Evolutionary conservation across 1,140 invertebrate genomes (phyloP), one percentile per base, ranked within the genome.

Genomic region (Drosophila ficusphila): DNA sequence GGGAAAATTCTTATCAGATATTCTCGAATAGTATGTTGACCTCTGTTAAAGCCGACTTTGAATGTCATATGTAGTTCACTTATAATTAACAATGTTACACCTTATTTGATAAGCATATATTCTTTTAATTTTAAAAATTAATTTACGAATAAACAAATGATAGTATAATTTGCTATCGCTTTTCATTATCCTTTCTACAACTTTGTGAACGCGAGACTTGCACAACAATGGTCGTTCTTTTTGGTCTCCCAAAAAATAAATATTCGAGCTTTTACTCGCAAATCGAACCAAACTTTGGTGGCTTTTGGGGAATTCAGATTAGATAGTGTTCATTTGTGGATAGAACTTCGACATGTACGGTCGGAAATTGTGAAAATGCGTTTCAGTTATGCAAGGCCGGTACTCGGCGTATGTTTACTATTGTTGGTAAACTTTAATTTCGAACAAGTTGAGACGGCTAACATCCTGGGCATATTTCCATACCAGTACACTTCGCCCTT

Each of bases 381-480:
- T 8, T 6, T 53, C 6, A 4, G 11, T n/a, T 27, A 18, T 51
- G 23, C 31, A 31, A 18, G 41, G 42, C 12, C 69, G 3, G 14
- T 38, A 19, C 7, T 68, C 4, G 11, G 25, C n/a, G 3, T 64
- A 11, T 8, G 36, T 4, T n/a, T n/a, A n/a, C 29, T 64, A 1
- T 8, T 16, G 5, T 25, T 60, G 7, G 11, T 34, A 9, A 12
- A 8, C 23, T 16, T 16, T 16, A n/a, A 23, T 1, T 7, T 34
- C 0, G n/a, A 19, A 2, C n/a, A 46, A 8, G 42, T n/a, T n/a
- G n/a, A n/a, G n/a, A n/a, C 72, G 0, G 67, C 61, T 5, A 61
- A 62, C 8, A 81, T 81, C n/a, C 44, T 81, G 18, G 60, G 21
- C 11, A 44, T 81, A 12, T 68, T 81, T 9, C 18, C 60, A 0